Evolutionary conservation across 1,140 invertebrate species (phyloP), one percentile per base, ranked within the genome.

Genomic region (Trichomalopsis sarcophagae): DNA sequence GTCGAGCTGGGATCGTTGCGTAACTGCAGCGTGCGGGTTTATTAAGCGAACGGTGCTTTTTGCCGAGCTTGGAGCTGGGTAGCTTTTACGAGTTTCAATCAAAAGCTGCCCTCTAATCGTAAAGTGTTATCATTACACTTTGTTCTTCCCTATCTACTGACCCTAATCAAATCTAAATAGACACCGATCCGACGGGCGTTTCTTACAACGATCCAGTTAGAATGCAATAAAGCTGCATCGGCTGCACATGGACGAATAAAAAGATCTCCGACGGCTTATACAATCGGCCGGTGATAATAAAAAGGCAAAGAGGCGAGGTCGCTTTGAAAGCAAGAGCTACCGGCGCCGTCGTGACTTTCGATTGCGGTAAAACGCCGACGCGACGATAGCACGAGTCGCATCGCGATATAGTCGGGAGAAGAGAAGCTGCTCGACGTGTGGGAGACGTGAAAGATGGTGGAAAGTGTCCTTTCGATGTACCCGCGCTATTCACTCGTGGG

Each of bases 291-390:
- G 87, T 80, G 87, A 84, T 82, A 89, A 89, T 90, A 88, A 87
- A 87, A 85, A 89, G 79, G 87, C 87, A 91, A 91, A 90, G 89
- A 89, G 84, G 87, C 86, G 88, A 88, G 90, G 89, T 90, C 89
- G 89, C 90, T 93, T 91, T 86, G 91, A 92, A 92, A 93, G 92
- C 90, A 92, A 93, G 91, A 92, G 91, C 79, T 47, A 21, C 55
- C 55, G 33, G 33, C 66, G 40, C 33, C 40, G 62, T 79, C 79
- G 90, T 90, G 88, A 93, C 92, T 93, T 92, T 93, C 92, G 89
- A 92, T 93, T 88, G 91, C 88, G 89, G 89, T 87, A 84, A 89
- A 88, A 89, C 86, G 77, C 87, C 89, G 78, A 87, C 89, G 85
- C 88, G 86, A 87, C 84, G 80, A 88, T 86, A 89, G 30, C 73